These are phyloP conservation scores for Echinometra lucunter DNA, from an alignment of 53 echinoderm and acorn worm species.

Conservation along the genomic window DNA sequence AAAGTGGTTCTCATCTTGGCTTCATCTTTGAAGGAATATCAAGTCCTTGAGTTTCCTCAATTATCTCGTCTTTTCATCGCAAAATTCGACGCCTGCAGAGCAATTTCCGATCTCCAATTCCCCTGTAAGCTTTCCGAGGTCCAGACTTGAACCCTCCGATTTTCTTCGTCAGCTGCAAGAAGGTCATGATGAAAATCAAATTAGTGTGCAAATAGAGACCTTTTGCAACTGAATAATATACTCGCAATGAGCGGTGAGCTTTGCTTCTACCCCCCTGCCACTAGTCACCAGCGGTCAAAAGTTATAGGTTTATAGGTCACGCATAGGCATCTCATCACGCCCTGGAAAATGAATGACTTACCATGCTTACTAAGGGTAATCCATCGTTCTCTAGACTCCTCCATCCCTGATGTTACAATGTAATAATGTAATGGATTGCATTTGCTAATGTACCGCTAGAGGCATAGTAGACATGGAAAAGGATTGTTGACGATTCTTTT, in stretches of 20 bases:
- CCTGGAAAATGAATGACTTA: not conserved
- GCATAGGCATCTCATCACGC: not conserved
- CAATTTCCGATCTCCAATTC: constrained; percentile 51
- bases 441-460: constrained; percentile 23
- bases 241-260: not conserved
- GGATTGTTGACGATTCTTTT: constrained; percentile 3
- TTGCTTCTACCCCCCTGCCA: not conserved
- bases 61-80: constrained; percentile 50
- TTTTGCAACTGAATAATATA: not conserved
- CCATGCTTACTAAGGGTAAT: not conserved
- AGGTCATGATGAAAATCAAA: constrained; percentile 7
- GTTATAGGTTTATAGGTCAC: not conserved
- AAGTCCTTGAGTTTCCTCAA: constrained; percentile 43
- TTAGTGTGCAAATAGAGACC: not conserved
- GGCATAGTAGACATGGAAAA: not conserved
- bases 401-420: not conserved
- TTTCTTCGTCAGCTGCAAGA: not conserved
- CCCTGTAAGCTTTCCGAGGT: constrained; percentile 32
- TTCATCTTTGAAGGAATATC: constrained; percentile 24
- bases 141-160: not conserved
- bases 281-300: not conserved
- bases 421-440: constrained; percentile 6
- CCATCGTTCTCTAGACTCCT: not conserved
- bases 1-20: constrained; percentile 19
- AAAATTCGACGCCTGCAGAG: constrained; percentile 39